Conservation (phyloP, 1,140 invertebrate species). For the Bactericera cockerelli region DNA sequence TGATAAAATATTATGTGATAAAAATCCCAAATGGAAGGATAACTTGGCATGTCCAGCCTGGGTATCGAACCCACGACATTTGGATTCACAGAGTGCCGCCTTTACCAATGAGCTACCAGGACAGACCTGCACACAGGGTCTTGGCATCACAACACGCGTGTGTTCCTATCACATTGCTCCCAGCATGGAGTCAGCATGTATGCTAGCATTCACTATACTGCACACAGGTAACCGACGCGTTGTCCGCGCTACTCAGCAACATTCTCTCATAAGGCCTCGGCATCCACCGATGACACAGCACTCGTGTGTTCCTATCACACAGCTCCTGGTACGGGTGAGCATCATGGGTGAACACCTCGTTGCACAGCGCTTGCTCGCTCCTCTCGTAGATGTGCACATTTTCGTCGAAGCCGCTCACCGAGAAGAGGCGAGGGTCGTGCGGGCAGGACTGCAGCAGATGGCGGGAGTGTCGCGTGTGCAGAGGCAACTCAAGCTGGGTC, state of each 20-base stretch:
- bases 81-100: no score
- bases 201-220: no score
- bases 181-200: no score
- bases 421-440: background rate
- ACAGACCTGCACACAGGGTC: no score
- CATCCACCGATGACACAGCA: background rate
- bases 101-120: no score
- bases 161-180: no score
- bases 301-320: background rate
- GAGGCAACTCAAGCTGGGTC: background rate
- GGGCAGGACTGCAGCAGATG: background rate
- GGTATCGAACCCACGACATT: no score
- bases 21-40: no score
- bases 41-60: no score
- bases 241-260: background rate
- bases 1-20: no score
- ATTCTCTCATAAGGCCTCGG: background rate
- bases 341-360: slow-evolving; percentile 6
- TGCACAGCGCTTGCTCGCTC: background rate
- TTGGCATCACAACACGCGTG: no score
- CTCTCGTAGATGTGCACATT: background rate
- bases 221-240: background rate
- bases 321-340: background rate
- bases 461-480: no score
- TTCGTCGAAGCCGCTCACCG: background rate